These are phyloP conservation scores for Acrobasis repandana DNA, from an alignment of 2,888 invertebrate genomes.

Conservation along the genomic window DNA sequence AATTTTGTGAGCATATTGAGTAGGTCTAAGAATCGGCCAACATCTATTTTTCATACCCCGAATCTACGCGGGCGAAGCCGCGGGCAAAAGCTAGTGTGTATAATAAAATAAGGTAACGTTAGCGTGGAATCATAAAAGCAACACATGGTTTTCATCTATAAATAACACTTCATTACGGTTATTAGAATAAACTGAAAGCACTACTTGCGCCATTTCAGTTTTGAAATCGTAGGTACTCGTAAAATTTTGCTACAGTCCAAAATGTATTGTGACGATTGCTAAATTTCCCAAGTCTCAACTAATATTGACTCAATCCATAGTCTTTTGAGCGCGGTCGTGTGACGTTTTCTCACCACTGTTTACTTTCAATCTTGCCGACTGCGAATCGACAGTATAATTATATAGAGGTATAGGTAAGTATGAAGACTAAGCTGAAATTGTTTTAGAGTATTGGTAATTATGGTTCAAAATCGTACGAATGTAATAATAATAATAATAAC, in stretches of 20 bases:
- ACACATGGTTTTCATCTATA: too few relatives aligned
- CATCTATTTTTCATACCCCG: too few relatives aligned
- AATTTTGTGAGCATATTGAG: too few relatives aligned
- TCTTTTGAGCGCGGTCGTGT: constrained; percentile 2
- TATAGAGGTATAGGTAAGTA: background rate
- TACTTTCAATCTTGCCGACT: constrained; percentile 16
- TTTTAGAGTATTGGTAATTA: background rate
- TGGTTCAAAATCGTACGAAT: too few relatives aligned
- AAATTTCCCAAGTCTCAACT: constrained; percentile 3
- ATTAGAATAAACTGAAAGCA: too few relatives aligned
- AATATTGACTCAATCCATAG: constrained; percentile 14
- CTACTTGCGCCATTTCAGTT: background rate
- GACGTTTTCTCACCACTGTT: constrained; percentile 6
- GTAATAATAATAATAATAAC: too few relatives aligned
- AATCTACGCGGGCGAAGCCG: too few relatives aligned
- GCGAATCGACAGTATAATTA: background rate
- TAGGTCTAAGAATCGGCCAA: too few relatives aligned
- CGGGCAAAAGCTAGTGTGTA: too few relatives aligned
- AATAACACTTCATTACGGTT: too few relatives aligned
- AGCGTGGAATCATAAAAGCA: too few relatives aligned
- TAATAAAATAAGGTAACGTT: too few relatives aligned
- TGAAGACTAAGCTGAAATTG: constrained; percentile 9
- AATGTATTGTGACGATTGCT: background rate
- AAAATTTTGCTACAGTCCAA: background rate
- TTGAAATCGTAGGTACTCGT: background rate